A percentile compares a stretch with the other conserved stretches of the same genome.
Evolutionary conservation across 30 jellyfish, hydroid and myxozoan species (phyloP).

Genomic region (Aurelia aurita complex sp. Pacific): DNA sequence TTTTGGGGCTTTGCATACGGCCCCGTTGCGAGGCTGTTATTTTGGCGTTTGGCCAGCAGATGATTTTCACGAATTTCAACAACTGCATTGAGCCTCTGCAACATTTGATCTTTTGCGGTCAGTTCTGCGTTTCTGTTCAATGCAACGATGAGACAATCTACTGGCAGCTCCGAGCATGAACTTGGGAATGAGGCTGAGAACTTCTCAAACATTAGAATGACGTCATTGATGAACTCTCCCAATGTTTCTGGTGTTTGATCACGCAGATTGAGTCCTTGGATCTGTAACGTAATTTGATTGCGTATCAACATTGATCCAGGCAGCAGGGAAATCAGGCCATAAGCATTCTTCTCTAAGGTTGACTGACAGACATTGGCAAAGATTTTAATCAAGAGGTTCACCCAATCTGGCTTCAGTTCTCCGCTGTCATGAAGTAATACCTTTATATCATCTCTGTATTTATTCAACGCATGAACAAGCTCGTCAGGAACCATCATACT

Average conservation of each 20-base stretch:
- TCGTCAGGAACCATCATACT: slow-evolving; percentile 4
- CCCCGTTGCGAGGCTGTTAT: neutral
- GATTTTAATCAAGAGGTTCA: slow-evolving; percentile 13
- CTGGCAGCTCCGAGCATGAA: slow-evolving; percentile 8
- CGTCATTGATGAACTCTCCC: slow-evolving; percentile 1
- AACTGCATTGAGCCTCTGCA: neutral
- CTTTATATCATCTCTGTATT: neutral
- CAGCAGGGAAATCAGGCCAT: neutral
- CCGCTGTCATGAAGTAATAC: neutral
- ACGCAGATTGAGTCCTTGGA: neutral
- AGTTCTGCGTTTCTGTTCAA: neutral
- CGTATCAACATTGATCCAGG: slow-evolving; percentile 9
- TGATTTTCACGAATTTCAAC: slow-evolving; percentile 2
- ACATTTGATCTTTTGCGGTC: neutral
- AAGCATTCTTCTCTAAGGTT: slow-evolving; percentile 2
- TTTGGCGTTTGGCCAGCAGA: neutral
- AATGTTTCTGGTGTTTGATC: neutral
- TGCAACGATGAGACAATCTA: slow-evolving; percentile 4
- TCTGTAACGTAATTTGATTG: neutral
- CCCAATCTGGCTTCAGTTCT: slow-evolving; percentile 28
- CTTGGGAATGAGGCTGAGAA: slow-evolving; percentile 9
- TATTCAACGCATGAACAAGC: neutral
- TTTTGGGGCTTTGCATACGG: slow-evolving; percentile 24
- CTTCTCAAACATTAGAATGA: slow-evolving; percentile 1
- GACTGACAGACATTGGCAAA: slow-evolving; percentile 8